Percentiles rank a stretch among this genome's conserved stretches.
phyloP scores from a whole-genome alignment of 2,797 vertebrate species.

The Pristis pectinata region DNA sequence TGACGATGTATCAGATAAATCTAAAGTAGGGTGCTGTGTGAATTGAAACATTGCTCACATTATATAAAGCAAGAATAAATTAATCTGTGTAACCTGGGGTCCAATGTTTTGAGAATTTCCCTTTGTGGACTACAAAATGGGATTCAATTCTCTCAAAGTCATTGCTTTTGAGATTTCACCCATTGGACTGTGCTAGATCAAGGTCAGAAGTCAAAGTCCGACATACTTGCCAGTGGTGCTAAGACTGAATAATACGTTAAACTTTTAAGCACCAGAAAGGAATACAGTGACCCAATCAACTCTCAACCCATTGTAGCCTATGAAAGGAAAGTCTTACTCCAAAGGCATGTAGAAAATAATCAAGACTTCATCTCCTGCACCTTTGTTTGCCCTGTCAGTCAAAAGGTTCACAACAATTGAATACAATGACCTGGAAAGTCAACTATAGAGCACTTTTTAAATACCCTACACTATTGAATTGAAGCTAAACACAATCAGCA shows the following conservation, averaged over 20 bases:
- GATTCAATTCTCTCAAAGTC: not conserved
- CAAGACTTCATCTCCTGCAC: not conserved
- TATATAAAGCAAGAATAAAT: too few species aligned
- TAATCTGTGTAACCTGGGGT: too few species aligned
- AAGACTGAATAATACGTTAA: not conserved
- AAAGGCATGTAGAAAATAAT: not conserved
- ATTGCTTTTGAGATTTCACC: too few species aligned
- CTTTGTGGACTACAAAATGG: not conserved
- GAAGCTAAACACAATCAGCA: too few species aligned
- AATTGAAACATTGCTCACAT: too few species aligned
- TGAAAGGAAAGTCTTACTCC: not conserved
- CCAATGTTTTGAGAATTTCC: not conserved
- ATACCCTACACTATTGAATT: too few species aligned
- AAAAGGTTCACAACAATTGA: not conserved
- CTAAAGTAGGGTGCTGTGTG: too few species aligned
- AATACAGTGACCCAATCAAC: not conserved
- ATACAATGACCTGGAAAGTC: too few species aligned
- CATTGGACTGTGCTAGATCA: not conserved
- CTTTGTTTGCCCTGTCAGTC: not conserved
- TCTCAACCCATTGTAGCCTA: not conserved
- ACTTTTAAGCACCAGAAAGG: not conserved
- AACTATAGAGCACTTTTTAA: too few species aligned
- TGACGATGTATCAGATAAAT: too few species aligned
- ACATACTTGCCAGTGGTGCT: not conserved
- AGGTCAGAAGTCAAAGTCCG: not conserved